Conservation (phyloP, 2,888 invertebrate genomes). For the Melieria crassipennis region DNA sequence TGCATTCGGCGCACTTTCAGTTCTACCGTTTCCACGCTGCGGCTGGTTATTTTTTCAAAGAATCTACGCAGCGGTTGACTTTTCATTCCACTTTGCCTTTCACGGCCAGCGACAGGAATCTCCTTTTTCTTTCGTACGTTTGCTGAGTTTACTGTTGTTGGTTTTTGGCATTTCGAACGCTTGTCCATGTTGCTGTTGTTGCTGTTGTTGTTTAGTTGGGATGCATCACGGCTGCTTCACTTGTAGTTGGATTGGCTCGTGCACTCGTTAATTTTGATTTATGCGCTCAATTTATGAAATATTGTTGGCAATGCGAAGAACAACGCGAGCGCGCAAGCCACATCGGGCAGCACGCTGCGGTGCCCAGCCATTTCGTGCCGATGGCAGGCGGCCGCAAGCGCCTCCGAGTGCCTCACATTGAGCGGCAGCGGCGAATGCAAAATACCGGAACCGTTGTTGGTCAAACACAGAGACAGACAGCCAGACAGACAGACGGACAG, state of each 20-base stretch:
- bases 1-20: not conserved
- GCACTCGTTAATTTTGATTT: constrained; percentile 44
- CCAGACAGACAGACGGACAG: too few relatives aligned
- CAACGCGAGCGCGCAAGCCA: constrained; percentile 8
- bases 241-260: constrained; percentile 28
- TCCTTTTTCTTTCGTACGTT: not conserved
- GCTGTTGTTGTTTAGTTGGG: not conserved
- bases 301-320: constrained; percentile 34
- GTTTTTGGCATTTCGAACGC: not conserved
- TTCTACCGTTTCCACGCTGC: not conserved
- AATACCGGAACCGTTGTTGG: too few relatives aligned
- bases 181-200: too few relatives aligned
- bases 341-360: too few relatives aligned
- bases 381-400: too few relatives aligned
- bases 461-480: too few relatives aligned
- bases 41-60: not conserved
- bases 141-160: not conserved
- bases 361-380: too few relatives aligned
- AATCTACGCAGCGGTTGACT: constrained; percentile 10
- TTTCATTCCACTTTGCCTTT: constrained; percentile 12
- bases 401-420: too few relatives aligned
- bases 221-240: constrained; percentile 21
- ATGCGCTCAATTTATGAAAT: constrained; percentile 42
- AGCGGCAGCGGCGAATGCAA: too few relatives aligned
- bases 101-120: constrained; percentile 13